Evolutionary conservation across 2,113 vertebrate genomes (phyloP), one percentile per base, ranked within the genome.

Genomic region (Syngnathus typhle): DNA sequence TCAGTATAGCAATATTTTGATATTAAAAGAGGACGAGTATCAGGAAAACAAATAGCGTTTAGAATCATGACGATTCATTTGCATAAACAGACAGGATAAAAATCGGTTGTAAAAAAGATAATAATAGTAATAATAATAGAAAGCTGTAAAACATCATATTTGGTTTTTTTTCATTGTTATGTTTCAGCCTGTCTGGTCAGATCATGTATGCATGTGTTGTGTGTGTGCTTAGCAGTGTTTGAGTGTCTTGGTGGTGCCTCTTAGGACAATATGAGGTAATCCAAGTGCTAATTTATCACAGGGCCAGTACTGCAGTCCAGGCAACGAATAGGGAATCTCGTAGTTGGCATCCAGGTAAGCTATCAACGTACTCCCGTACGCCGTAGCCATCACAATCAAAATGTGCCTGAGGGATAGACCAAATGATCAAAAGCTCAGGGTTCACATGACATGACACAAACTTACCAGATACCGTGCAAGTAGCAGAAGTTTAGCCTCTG

Each of bases 381-480:
- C 90, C 21, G 95, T 91, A 10, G 94, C 89, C 16, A 95, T 19
- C 77, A 92, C 93, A 64, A 98, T 99, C 75, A 95, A 87, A 54
- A 98, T 89, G 0, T 99, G 96, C 97, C 97, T 98, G 84, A 73
- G 64, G 49, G 36, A 16, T 6, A 36, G 55, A 16, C 55, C 55
- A 36, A 58, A 27, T 36, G 12, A 5, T 60, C 16, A 73, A 16
- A 72, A 63, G 71, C 21, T 9, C 18, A 43, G 5, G 21, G 18
- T 68, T 38, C 21, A 60, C 49, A 58, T 43, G 7, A 71, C n/a
- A 64, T 10, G 27, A 67, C 2, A 1, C 5, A 32, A n/a, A 71
- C 91, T 90, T 84, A 98, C 96, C 96, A 99, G 83, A 99, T 88
- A 71, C 94, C 93, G 19, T 98, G 96, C 51, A 99, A 80, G 84